These are phyloP conservation scores for Isoperla grammatica DNA, from an alignment of 2,888 invertebrate species.

Conservation along the genomic window DNA sequence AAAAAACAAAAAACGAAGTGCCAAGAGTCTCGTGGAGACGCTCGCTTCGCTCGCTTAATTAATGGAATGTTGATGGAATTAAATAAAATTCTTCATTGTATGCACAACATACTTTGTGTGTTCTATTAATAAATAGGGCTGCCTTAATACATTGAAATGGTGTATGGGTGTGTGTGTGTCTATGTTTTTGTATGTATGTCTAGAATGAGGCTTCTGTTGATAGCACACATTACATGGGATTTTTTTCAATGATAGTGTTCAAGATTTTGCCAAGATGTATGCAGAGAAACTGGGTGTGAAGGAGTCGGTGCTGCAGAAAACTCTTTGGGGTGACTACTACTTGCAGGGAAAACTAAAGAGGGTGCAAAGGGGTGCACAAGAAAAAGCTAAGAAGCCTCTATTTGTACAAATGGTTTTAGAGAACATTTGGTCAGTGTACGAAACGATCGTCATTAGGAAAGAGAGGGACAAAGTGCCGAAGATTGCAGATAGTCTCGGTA, in stretches of 20 bases:
- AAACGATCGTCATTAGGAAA: slow-evolving; percentile 67
- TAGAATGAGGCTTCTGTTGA: too few relatives aligned
- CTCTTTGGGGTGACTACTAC: slow-evolving; percentile 94
- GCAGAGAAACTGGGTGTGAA: slow-evolving; percentile 68
- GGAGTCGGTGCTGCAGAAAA: slow-evolving; percentile 64
- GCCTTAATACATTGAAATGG: too few relatives aligned
- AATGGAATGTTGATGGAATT: too few relatives aligned
- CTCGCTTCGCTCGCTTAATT: too few relatives aligned
- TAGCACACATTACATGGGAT: too few relatives aligned
- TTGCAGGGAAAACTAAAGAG: slow-evolving; percentile 77
- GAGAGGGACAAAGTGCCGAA: slow-evolving; percentile 65
- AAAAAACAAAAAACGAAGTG: too few relatives aligned
- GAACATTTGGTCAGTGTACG: slow-evolving; percentile 82
- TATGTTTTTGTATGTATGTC: too few relatives aligned
- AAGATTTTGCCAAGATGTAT: slow-evolving; percentile 76
- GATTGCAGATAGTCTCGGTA: slow-evolving; percentile 69
- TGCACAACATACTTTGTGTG: too few relatives aligned
- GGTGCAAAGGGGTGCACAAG: slow-evolving; percentile 82
- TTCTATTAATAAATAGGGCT: too few relatives aligned
- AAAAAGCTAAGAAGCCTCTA: slow-evolving; percentile 85
- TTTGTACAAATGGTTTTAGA: slow-evolving; percentile 90
- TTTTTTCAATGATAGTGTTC: slow-evolving; percentile 56
- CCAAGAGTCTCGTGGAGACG: too few relatives aligned
- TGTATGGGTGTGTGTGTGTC: too few relatives aligned
- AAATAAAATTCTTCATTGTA: too few relatives aligned